Evolutionary conservation across 2,113 vertebrate genomes (phyloP).

Genomic region (Ciconia stormi): DNA sequence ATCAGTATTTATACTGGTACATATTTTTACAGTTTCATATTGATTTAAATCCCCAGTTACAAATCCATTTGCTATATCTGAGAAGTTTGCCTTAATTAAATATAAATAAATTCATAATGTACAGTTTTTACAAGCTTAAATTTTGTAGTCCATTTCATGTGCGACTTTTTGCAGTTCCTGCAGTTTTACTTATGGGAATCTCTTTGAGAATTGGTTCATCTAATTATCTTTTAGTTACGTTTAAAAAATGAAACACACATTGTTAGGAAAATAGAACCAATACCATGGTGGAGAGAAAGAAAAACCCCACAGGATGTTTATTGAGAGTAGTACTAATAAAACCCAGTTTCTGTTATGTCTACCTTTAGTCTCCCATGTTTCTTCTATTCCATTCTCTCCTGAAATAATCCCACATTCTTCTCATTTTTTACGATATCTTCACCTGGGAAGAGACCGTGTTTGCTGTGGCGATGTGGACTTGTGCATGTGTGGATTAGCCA

Average conservation of each 20-base stretch:
- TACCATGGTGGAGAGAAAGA: background rate
- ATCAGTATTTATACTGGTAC: background rate
- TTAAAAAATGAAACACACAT: background rate
- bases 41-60: background rate
- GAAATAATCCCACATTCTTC: background rate
- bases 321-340: background rate
- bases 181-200: conserved; percentile 14
- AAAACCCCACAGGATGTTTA: background rate
- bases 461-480: background rate
- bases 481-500: background rate
- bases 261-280: background rate
- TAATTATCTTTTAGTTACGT: background rate
- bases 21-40: background rate
- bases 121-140: background rate
- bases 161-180: background rate
- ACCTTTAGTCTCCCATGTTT: background rate
- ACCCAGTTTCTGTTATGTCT: background rate
- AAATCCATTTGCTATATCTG: background rate
- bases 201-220: background rate
- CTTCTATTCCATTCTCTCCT: background rate
- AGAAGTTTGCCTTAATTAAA: conserved; percentile 3
- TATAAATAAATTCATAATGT: background rate
- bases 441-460: background rate
- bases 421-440: background rate
- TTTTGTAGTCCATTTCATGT: background rate